Percentiles rank a stretch among this genome's conserved stretches.
phyloP scores from a whole-genome alignment of 2,113 vertebrate species.

The Gavia stellata region DNA sequence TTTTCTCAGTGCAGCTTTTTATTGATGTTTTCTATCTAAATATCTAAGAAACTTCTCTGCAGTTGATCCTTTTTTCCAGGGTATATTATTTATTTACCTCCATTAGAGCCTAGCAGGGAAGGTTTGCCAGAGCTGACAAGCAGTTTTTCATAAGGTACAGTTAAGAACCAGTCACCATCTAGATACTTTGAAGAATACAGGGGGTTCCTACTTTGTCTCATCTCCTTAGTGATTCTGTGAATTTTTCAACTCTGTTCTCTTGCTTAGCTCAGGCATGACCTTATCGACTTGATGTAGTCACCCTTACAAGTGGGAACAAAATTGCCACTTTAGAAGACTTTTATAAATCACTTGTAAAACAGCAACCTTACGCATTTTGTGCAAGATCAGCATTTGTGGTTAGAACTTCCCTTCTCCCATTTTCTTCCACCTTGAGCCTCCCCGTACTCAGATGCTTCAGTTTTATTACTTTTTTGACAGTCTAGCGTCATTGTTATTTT shows the following conservation, averaged over 20 bases:
- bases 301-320: not conserved
- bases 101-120: not conserved
- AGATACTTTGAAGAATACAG: not conserved
- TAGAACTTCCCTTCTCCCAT: not conserved
- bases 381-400: not conserved
- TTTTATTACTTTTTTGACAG: not conserved
- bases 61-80: not conserved
- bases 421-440: not conserved
- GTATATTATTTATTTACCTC: not conserved
- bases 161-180: not conserved
- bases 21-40: not conserved
- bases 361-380: not conserved
- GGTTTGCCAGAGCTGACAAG: not conserved
- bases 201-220: not conserved
- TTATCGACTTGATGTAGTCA: not conserved
- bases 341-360: not conserved
- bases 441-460: fast-evolving
- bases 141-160: not conserved
- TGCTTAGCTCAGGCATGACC: not conserved
- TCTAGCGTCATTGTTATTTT: not conserved
- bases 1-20: not conserved
- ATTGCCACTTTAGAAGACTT: not conserved
- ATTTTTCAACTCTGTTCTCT: not conserved
- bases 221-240: no score
- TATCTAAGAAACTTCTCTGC: not conserved